phyloP scores from a whole-genome alignment of 2,888 invertebrate species.

The Ectemnius lituratus region DNA sequence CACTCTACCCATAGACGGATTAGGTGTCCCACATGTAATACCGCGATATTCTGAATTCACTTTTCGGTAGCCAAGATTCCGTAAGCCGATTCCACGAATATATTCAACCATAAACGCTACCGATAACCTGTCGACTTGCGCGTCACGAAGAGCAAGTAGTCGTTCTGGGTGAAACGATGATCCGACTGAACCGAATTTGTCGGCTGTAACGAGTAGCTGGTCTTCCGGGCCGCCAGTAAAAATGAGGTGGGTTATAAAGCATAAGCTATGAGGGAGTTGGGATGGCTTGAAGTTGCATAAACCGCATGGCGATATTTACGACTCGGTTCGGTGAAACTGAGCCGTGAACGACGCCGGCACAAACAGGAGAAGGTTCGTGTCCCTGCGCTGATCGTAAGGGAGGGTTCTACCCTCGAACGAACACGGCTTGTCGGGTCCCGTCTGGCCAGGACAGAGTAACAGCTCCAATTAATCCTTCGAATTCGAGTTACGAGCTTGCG shows the following conservation, averaged over 20 bases:
- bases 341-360: constrained; percentile 38
- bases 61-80: too few relatives aligned
- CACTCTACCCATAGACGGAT: too few relatives aligned
- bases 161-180: too few relatives aligned
- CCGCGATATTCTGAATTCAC: too few relatives aligned
- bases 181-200: background rate
- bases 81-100: too few relatives aligned
- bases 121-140: too few relatives aligned
- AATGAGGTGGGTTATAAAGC: constrained; percentile 34
- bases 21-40: too few relatives aligned
- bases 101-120: too few relatives aligned
- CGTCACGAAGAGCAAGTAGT: too few relatives aligned
- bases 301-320: constrained; percentile 53
- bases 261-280: constrained; percentile 19
- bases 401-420: constrained; percentile 64
- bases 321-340: constrained; percentile 28
- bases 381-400: constrained; percentile 39
- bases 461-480: constrained; percentile 70
- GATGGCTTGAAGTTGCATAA: constrained; percentile 36
- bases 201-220: background rate
- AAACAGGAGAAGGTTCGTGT: constrained; percentile 24
- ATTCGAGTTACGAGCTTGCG: constrained; percentile 69
- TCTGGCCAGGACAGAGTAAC: constrained; percentile 69
- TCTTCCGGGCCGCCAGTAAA: constrained; percentile 12
- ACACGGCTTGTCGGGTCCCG: constrained; percentile 61